Base-by-base conservation (phyloP, 2,888 invertebrate genomes). In the Cacoxenus indagator region DNA sequence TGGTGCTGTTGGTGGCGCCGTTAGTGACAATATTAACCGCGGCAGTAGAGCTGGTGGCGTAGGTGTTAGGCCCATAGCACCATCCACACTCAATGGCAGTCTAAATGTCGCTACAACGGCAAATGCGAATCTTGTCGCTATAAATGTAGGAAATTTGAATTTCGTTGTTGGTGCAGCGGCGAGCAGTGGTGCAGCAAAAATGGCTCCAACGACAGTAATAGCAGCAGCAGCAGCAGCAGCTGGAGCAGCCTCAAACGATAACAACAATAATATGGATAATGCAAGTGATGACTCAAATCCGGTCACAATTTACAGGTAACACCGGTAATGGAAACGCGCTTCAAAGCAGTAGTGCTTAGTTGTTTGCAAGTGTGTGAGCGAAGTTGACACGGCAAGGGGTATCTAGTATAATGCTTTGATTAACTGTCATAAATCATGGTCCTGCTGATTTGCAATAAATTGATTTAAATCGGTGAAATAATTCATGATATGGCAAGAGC, bases 301-400 rank as follows among this genome's bases (percentile, higher is more conserved):
- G 88, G 93, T 94, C 89, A 95, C 95, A 81, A 95, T 95, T 89
- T 95, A 95, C 92, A 94, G 95, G 95, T 95, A 93, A 72, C 19
- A 17, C 48, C 14, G 9, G 0, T 48, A 17, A 11, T 4, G 3
- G 6, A 48, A 14, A 8, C 8, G 48, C n/a, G 48, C 17, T 8
- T 37, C 9, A 11, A 1, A 1, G 37, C 14, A 14, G 8, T 8
- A 2, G 37, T 37, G 37, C 14, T 8, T 37, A 31, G 31, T 8
- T 37, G 4, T 37, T 1, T 1, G 37, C 14, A 14, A 1, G 5
- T 37, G 37, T 37, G 37, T 37, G 37, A 9, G 59, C 31, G 29
- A 59, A 55, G 26, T 55, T 29, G 29, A 31, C 5, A 31, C 9
- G 31, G 5, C 31, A 31, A 31, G 9, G 5, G 31, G 9, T 31